These are phyloP conservation scores for Lysiphlebus fabarum DNA, from an alignment of 1,140 invertebrate species.

Conservation along the genomic window DNA sequence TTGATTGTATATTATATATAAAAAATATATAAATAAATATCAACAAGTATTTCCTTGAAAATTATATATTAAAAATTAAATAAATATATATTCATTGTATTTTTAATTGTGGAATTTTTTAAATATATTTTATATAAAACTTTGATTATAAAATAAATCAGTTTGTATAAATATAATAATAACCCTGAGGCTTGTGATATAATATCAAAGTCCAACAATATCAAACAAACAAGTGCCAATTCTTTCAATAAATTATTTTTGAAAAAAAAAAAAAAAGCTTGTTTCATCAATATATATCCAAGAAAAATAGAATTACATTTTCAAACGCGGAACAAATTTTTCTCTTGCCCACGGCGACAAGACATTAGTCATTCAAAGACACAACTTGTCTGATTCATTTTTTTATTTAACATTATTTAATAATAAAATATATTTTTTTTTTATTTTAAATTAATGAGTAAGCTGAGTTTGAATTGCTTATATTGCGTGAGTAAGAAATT, in stretches of 20 bases:
- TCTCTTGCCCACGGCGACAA: slow-evolving; percentile 17
- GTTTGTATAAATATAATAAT: too few relatives aligned
- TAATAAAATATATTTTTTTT: background rate
- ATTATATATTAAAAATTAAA: too few relatives aligned
- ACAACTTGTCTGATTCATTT: background rate
- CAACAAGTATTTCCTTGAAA: too few relatives aligned
- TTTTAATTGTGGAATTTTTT: too few relatives aligned
- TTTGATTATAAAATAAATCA: too few relatives aligned
- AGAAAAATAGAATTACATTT: slow-evolving; percentile 16
- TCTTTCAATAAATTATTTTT: slow-evolving; percentile 11
- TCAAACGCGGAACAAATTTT: slow-evolving; percentile 27
- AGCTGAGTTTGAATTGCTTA: background rate
- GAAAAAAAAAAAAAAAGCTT: slow-evolving; percentile 1
- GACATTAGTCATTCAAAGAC: slow-evolving; percentile 13
- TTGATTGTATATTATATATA: too few relatives aligned
- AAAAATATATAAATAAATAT: too few relatives aligned
- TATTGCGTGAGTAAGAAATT: background rate
- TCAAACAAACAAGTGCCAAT: slow-evolving; percentile 10
- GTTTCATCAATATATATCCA: background rate
- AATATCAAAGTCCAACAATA: background rate
- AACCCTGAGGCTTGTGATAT: background rate
- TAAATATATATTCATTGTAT: too few relatives aligned
- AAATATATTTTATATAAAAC: too few relatives aligned
- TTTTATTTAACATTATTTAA: background rate
- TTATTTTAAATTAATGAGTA: background rate